phyloP scores from a whole-genome alignment of 2,797 vertebrate genomes.

The Sus cebifrons region DNA sequence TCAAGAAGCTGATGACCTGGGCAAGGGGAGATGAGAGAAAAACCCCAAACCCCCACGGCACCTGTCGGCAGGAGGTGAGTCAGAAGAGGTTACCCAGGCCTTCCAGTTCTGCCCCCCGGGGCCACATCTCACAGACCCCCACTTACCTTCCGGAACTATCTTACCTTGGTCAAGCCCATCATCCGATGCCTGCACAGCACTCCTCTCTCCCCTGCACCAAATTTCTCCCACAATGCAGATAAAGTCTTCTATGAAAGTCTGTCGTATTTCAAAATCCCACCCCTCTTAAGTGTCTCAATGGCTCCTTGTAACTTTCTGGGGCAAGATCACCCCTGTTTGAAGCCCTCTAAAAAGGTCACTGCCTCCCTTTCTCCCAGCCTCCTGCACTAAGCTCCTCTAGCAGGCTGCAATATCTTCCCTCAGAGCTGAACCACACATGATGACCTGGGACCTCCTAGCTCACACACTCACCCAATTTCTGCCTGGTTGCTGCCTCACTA shows the following conservation, averaged over 20 bases:
- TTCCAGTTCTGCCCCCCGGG: background rate
- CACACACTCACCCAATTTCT: background rate
- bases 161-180: background rate
- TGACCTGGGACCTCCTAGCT: background rate
- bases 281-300: background rate
- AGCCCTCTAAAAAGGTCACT: background rate
- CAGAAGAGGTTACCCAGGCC: background rate
- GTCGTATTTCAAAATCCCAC: background rate
- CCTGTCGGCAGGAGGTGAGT: background rate
- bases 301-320: background rate
- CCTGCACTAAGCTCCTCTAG: background rate
- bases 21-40: background rate
- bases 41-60: fast-evolving
- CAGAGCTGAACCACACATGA: background rate
- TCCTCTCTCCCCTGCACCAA: background rate
- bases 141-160: fast-evolving
- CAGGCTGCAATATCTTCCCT: background rate
- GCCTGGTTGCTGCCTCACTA: background rate
- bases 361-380: background rate
- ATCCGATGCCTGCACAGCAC: background rate
- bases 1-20: background rate
- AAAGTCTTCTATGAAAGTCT: background rate
- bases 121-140: background rate
- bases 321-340: background rate
- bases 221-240: fast-evolving